A percentile compares a stretch with the other conserved stretches of the same genome.
These are phyloP conservation scores for Eilema caniola DNA, from an alignment of 2,888 invertebrate genomes.

Conservation along the genomic window DNA sequence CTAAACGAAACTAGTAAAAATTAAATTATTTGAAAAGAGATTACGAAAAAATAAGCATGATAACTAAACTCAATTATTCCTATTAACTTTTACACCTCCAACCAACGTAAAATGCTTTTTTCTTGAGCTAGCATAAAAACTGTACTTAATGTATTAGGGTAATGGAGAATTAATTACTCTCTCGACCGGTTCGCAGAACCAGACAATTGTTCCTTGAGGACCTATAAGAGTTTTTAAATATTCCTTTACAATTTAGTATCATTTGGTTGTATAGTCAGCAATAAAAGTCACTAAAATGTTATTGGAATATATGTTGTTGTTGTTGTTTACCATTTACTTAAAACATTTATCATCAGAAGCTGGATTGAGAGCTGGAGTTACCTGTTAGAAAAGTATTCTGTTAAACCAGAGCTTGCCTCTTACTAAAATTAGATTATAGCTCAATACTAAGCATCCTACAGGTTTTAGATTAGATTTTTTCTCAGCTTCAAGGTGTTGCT, in stretches of 20 bases:
- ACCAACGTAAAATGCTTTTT: slow-evolving; percentile 6
- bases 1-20: background rate
- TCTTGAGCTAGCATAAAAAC: slow-evolving; percentile 13
- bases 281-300: background rate
- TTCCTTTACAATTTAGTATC: slow-evolving; percentile 36
- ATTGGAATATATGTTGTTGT: no score
- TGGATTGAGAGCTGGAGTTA: background rate
- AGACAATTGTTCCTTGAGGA: slow-evolving; percentile 76
- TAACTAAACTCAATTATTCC: background rate
- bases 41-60: background rate
- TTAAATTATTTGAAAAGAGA: background rate
- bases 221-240: slow-evolving; percentile 39
- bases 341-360: no score
- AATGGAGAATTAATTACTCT: slow-evolving; percentile 81
- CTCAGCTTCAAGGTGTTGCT: no score
- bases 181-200: slow-evolving; percentile 72
- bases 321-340: background rate
- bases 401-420: no score
- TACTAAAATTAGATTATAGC: no score
- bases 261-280: slow-evolving; percentile 16
- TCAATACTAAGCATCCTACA: no score
- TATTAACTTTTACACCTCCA: background rate
- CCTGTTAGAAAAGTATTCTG: no score
- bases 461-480: no score
- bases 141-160: slow-evolving; percentile 69